Conservation (phyloP, 2,113 vertebrate genomes). For the Paraplagusia blochii region DNA sequence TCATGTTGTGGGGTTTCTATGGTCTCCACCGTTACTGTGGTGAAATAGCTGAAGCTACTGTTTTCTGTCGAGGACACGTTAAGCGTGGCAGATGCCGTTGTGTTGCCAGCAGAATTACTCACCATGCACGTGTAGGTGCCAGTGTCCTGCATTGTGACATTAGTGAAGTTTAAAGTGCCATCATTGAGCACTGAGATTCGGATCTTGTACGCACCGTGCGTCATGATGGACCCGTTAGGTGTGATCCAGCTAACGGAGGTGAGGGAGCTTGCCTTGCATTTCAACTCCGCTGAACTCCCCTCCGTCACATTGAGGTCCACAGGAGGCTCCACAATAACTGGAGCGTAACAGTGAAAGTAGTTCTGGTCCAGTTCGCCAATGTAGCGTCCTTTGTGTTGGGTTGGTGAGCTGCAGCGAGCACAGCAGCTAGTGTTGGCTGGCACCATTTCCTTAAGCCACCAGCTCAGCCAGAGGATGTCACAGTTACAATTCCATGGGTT, state of each 20-base stretch:
- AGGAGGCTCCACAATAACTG: constrained; percentile 97
- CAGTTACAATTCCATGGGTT: constrained; percentile 99
- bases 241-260: constrained; percentile 99
- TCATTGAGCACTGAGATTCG: constrained; percentile 96
- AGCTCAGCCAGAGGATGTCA: constrained; percentile 97
- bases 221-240: constrained; percentile 96
- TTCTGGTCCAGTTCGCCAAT: constrained; percentile 97
- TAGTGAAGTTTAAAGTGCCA: constrained; percentile 96
- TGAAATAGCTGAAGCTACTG: constrained; percentile 94
- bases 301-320: constrained; percentile 97
- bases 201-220: constrained; percentile 93
- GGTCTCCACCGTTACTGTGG: constrained; percentile 97
- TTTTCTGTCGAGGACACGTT: constrained; percentile 94
- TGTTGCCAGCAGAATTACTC: constrained; percentile 98
- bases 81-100: constrained; percentile 93
- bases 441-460: constrained; percentile 99
- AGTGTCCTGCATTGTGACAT: constrained; percentile 96
- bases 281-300: constrained; percentile 95
- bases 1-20: constrained; percentile 94
- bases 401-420: constrained; percentile 92
- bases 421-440: constrained; percentile 97
- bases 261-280: constrained; percentile 92
- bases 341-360: constrained; percentile 97
- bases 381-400: constrained; percentile 92
- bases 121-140: constrained; percentile 98